Base-by-base conservation (phyloP, 2,113 vertebrate genomes). In the Elaphurus davidianus region DNA sequence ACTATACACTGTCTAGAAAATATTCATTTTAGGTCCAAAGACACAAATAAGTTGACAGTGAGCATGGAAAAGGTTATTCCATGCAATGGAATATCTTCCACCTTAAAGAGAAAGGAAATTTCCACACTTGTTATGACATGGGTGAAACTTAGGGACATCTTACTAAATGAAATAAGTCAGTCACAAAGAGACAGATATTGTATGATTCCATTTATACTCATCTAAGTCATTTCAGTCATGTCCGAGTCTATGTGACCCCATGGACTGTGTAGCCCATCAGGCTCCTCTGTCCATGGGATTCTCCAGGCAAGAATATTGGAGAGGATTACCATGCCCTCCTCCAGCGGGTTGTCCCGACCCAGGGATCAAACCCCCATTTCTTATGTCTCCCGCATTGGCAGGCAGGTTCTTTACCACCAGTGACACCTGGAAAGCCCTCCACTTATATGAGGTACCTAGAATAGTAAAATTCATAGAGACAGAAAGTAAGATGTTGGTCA, bases 331-430 rank as follows among this genome's bases (percentile, higher is more conserved):
- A 23, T 71, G n/a, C 67, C 67, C n/a, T 71, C 67, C 19, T 74
- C 67, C 10, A 74, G n/a, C 0, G 0, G 67, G 67, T 74, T 0
- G 0, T 23, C n/a, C 19, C 1, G 0, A 74, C 67, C n/a, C 19
- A 74, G 67, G 19, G 67, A 40, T 40, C 5, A 11, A 40, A 74
- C n/a, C 19, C 36, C n/a, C n/a, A 40, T 74, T 40, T 40, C 67
- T 74, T 74, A 74, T 23, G 67, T 74, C 67, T 74, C 67, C 67
- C 12, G n/a, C 10, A 40, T 23, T 74, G 67, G 10, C 67, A 40
- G 19, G 67, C 19, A 71, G 9, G n/a, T 71, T 71, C 19, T 40
- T 71, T 71, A 40, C n/a, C n/a, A 74, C 67, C 6, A 40, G n/a
- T 40, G 19, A 74, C 10, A 74, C 67, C 19, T 74, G n/a, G 67